phyloP scores from a whole-genome alignment of 2,113 vertebrate genomes.

The Rhinichthys klamathensis region DNA sequence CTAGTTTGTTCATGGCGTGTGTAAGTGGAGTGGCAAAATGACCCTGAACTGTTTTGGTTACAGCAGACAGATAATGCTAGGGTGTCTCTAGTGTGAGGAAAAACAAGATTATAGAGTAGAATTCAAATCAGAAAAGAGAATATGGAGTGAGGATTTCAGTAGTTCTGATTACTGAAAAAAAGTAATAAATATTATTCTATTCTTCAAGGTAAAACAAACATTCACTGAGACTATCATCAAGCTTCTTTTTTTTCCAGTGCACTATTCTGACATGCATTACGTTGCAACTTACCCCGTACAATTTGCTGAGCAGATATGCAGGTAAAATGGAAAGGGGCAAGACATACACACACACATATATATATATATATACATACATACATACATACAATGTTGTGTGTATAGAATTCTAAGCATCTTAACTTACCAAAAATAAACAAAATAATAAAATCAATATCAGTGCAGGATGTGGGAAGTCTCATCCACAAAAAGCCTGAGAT shows the following conservation, averaged over 20 bases:
- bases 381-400: not conserved
- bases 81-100: slow-evolving; percentile 70
- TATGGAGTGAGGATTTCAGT: slow-evolving; percentile 82
- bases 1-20: slow-evolving; percentile 76
- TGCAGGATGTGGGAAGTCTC: slow-evolving; percentile 1
- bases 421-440: not conserved
- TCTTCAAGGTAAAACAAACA: slow-evolving; percentile 82
- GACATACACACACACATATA: not conserved
- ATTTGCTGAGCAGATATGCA: slow-evolving; percentile 82
- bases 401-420: not conserved
- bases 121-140: slow-evolving; percentile 87
- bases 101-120: slow-evolving; percentile 72
- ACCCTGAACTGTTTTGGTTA: slow-evolving; percentile 98
- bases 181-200: slow-evolving; percentile 84
- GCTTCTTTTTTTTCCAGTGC: slow-evolving; percentile 80
- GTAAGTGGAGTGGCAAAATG: slow-evolving; percentile 63
- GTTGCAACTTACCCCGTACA: slow-evolving; percentile 85
- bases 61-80: slow-evolving; percentile 86
- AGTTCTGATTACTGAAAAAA: slow-evolving; percentile 72
- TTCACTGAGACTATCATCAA: slow-evolving; percentile 83
- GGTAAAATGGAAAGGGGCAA: slow-evolving; percentile 66
- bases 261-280: slow-evolving; percentile 94
- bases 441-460: not conserved
- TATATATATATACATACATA: no score
- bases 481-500: slow-evolving; percentile 36